phyloP scores from a whole-genome alignment of 2,113 vertebrate genomes.

The Cyanoliseus patagonus region DNA sequence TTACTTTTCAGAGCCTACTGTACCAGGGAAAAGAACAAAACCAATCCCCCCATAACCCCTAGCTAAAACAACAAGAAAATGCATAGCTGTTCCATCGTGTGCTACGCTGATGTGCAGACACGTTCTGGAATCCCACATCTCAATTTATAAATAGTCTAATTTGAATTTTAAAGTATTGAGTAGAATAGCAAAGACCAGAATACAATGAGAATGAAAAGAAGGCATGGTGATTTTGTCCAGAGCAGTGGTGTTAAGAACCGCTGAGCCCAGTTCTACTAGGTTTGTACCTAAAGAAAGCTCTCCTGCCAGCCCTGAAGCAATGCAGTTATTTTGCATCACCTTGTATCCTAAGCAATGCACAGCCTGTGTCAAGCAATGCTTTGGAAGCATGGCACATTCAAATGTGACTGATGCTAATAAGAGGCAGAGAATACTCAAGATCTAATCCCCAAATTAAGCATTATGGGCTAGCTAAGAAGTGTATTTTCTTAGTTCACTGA shows the following conservation, averaged over 20 bases:
- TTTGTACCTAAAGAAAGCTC: not conserved
- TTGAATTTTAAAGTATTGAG: not conserved
- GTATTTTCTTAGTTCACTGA: not conserved
- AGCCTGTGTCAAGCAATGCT: not conserved
- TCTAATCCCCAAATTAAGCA: not conserved
- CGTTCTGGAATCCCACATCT: not conserved
- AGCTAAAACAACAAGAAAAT: not conserved
- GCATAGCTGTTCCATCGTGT: not conserved
- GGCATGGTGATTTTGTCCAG: not conserved
- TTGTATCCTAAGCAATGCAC: not conserved
- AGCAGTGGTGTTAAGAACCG: not conserved
- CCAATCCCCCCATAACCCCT: not conserved
- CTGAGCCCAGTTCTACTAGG: not conserved
- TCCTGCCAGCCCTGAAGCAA: not conserved
- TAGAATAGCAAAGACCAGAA: not conserved
- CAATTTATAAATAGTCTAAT: not conserved
- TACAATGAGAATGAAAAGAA: not conserved
- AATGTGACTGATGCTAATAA: not conserved
- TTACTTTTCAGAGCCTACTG: not conserved
- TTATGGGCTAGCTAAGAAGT: not conserved
- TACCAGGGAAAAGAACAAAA: not conserved
- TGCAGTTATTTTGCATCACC: not conserved
- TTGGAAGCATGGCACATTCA: not conserved
- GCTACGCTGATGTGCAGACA: not conserved
- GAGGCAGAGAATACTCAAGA: not conserved